Conservation (phyloP, 2,797 vertebrate species). For the Remorina albescens region DNA sequence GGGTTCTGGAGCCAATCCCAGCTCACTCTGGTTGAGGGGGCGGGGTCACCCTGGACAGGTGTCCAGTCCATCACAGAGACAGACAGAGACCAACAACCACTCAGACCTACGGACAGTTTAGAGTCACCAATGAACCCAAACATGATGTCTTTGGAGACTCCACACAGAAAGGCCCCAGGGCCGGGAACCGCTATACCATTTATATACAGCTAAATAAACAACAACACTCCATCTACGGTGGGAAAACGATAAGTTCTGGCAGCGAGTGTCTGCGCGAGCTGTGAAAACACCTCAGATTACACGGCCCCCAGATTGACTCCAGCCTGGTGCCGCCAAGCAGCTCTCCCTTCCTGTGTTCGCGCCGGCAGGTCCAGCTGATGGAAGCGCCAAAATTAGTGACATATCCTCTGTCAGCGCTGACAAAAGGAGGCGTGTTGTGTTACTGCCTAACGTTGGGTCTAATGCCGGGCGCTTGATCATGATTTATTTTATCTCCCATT, state of each 20-base stretch:
- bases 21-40: too few species aligned
- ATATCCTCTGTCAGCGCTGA: not conserved
- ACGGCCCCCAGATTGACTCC: not conserved
- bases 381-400: not conserved
- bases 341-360: not conserved
- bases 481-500: not conserved
- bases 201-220: not conserved
- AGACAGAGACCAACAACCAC: too few species aligned
- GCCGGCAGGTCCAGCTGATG: not conserved
- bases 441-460: not conserved
- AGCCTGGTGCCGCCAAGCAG: not conserved
- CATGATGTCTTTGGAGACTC: too few species aligned
- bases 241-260: not conserved
- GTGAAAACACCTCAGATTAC: not conserved
- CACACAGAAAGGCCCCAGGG: too few species aligned
- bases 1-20: too few species aligned
- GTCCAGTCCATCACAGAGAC: too few species aligned
- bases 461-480: too few species aligned
- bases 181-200: too few species aligned
- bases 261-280: not conserved
- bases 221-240: too few species aligned
- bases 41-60: too few species aligned
- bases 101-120: too few species aligned
- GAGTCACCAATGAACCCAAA: too few species aligned
- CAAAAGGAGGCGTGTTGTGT: not conserved